Conservation (phyloP, 2,888 invertebrate genomes). For the Agrochola macilenta region DNA sequence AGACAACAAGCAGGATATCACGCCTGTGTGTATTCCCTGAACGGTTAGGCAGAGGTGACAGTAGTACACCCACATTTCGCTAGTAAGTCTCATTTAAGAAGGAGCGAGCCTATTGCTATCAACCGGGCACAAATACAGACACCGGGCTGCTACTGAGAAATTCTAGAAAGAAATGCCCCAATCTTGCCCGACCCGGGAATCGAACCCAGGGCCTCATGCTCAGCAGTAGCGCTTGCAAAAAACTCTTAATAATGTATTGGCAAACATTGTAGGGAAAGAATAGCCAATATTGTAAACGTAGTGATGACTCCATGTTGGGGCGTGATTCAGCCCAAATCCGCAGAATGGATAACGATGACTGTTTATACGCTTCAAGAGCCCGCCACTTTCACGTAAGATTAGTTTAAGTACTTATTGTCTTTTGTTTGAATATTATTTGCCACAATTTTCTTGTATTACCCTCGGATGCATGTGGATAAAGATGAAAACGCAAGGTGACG, state of each 20-base stretch:
- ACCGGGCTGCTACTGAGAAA: background rate
- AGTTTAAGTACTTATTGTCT: background rate
- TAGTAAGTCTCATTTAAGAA: background rate
- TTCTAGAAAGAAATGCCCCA: background rate
- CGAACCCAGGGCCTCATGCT: background rate
- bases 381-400: conserved; percentile 85
- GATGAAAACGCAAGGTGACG: background rate
- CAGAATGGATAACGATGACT: conserved; percentile 88
- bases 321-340: conserved; percentile 81
- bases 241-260: background rate
- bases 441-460: background rate
- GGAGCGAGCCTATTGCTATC: background rate
- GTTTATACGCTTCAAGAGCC: conserved; percentile 87
- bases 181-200: background rate
- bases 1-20: background rate
- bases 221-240: background rate
- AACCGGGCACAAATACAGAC: background rate
- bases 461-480: background rate
- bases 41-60: background rate
- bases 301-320: conserved; percentile 89
- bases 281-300: conserved; percentile 85
- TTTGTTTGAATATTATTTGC: background rate
- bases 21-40: background rate
- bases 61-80: background rate
- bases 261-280: conserved; percentile 81